Conservation (phyloP, 2,888 invertebrate genomes). For the Callinectes sapidus region DNA sequence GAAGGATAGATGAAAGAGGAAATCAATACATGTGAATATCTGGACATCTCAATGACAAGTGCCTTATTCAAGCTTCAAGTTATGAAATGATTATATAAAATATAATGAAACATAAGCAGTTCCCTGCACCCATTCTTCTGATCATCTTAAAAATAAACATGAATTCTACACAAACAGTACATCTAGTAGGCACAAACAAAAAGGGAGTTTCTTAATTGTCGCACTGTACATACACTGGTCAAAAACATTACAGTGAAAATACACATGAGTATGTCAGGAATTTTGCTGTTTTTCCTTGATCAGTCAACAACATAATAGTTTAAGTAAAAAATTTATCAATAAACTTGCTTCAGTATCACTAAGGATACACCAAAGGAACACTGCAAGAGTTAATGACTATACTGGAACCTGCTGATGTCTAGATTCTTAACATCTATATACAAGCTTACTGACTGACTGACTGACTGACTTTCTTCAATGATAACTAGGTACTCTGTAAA, state of each 20-base stretch:
- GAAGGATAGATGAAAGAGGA: slow-evolving; percentile 60
- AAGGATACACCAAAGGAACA: not conserved
- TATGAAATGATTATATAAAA: slow-evolving; percentile 32
- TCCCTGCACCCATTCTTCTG: slow-evolving; percentile 29
- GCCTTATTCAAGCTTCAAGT: slow-evolving; percentile 47
- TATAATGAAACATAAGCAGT: slow-evolving; percentile 18
- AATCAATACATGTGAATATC: slow-evolving; percentile 57
- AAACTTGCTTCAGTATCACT: not conserved
- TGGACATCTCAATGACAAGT: slow-evolving; percentile 66
- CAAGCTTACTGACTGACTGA: not conserved
- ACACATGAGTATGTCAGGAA: not conserved
- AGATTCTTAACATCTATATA: not conserved
- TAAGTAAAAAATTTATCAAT: not conserved
- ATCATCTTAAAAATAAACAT: slow-evolving; percentile 10
- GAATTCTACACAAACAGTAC: slow-evolving; percentile 25
- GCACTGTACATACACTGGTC: not conserved
- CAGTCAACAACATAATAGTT: not conserved
- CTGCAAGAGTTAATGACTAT: not conserved
- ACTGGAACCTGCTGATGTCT: slow-evolving; percentile 14
- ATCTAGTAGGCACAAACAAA: not conserved
- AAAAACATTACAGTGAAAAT: not conserved
- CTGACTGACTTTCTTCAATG: not conserved
- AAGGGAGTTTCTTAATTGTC: slow-evolving; percentile 9
- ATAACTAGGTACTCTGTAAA: not conserved
- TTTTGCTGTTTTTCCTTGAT: not conserved